Conservation (phyloP, 2,797 vertebrate species). For the Antrozous pallidus region DNA sequence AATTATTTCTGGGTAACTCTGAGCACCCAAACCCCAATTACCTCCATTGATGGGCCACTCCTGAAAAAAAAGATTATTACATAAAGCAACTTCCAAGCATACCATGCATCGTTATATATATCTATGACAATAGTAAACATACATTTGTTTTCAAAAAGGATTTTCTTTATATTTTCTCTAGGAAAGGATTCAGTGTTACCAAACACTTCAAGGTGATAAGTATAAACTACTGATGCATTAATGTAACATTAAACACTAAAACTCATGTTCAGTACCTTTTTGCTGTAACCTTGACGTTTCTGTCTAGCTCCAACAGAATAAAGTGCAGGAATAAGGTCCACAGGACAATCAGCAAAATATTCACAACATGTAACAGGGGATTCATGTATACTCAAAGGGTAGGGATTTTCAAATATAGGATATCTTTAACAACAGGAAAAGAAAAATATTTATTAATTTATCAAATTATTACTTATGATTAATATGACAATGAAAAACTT, state of each 20-base stretch:
- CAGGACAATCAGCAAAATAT: slow-evolving; percentile 98
- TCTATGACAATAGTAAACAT: background rate
- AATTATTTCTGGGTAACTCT: slow-evolving; percentile 99
- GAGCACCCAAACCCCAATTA: slow-evolving; percentile 97
- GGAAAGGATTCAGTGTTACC: background rate
- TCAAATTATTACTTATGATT: background rate
- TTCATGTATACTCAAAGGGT: slow-evolving; percentile 97
- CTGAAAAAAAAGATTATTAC: slow-evolving; percentile 81
- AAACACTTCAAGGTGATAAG: slow-evolving; percentile 10
- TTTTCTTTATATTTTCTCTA: slow-evolving; percentile 7
- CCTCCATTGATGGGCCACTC: slow-evolving; percentile 99
- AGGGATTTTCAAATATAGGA: slow-evolving; percentile 99
- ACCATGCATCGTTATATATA: background rate
- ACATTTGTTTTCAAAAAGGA: slow-evolving; percentile 15
- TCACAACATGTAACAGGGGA: slow-evolving; percentile 99
- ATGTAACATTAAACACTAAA: slow-evolving; percentile 23
- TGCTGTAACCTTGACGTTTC: slow-evolving; percentile 99
- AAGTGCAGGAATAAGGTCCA: slow-evolving; percentile 98
- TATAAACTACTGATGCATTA: background rate
- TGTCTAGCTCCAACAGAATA: slow-evolving; percentile 97
- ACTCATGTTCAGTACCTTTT: slow-evolving; percentile 88
- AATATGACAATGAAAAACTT: background rate
- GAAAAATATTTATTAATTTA: slow-evolving; percentile 22
- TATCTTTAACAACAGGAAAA: slow-evolving; percentile 86
- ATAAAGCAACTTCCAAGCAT: slow-evolving; percentile 55